phyloP scores from a whole-genome alignment of 2,113 vertebrate genomes.

The Sapajus apella region DNA sequence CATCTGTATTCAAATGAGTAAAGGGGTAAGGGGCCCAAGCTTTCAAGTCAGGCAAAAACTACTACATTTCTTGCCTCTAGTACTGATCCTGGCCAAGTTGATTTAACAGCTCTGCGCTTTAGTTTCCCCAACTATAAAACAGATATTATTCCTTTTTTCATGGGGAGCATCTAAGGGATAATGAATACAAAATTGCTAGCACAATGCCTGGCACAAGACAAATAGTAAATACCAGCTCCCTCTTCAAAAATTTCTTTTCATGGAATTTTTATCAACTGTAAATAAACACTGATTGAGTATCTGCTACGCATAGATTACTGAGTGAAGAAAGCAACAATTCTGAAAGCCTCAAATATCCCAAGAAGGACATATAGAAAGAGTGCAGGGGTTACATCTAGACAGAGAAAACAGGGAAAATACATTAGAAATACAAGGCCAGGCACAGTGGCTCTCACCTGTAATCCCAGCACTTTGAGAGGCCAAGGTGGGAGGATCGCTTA shows the following conservation, averaged over 20 bases:
- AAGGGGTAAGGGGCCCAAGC: background rate
- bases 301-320: background rate
- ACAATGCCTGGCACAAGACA: background rate
- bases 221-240: background rate
- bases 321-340: background rate
- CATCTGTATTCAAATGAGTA: background rate
- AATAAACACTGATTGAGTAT: background rate
- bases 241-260: slow-evolving; percentile 26
- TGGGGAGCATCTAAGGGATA: background rate
- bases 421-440: background rate
- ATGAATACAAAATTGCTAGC: background rate
- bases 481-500: background rate
- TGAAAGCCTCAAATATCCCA: background rate
- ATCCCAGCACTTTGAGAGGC: background rate
- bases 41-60: background rate
- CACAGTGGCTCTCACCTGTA: background rate
- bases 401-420: background rate
- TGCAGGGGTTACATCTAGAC: background rate
- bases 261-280: slow-evolving; percentile 1
- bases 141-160: background rate
- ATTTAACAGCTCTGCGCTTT: background rate
- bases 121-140: background rate
- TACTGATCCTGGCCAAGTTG: background rate
- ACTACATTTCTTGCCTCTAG: background rate
- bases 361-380: background rate